Conservation (phyloP, 2,888 invertebrate genomes). For the Cyclophora albipunctata region DNA sequence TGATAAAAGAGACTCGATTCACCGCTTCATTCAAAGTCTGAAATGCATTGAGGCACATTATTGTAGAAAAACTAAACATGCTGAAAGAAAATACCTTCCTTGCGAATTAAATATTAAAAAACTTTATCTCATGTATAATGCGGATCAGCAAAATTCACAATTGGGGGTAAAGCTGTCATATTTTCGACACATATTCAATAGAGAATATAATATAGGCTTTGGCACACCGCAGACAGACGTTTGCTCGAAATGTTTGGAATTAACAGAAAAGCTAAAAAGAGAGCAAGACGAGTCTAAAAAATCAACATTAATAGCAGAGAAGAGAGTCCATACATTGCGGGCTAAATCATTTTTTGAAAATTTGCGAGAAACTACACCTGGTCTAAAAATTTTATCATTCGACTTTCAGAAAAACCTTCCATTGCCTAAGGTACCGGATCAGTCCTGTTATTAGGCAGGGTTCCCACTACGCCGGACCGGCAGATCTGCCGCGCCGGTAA, state of each 20-base stretch:
- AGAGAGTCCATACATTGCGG: slow-evolving; percentile 11
- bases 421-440: too few relatives aligned
- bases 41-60: slow-evolving; percentile 20
- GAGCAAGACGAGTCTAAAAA: too few relatives aligned
- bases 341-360: slow-evolving; percentile 17
- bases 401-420: too few relatives aligned
- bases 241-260: slow-evolving; percentile 12
- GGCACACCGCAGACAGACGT: slow-evolving; percentile 6
- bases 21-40: slow-evolving; percentile 12
- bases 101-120: slow-evolving; percentile 20
- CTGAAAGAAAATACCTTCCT: slow-evolving; percentile 18
- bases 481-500: too few relatives aligned
- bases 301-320: background rate
- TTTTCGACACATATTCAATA: background rate
- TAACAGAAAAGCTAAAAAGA: slow-evolving; percentile 6
- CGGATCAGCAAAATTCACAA: too few relatives aligned
- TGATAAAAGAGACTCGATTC: slow-evolving; percentile 8
- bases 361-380: too few relatives aligned
- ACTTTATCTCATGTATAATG: slow-evolving; percentile 16
- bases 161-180: background rate
- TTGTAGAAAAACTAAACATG: slow-evolving; percentile 17
- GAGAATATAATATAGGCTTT: background rate
- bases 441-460: too few relatives aligned
- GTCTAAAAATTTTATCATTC: too few relatives aligned
- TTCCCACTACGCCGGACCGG: too few relatives aligned